A percentile compares a stretch with the other conserved stretches of the same genome.
Evolutionary conservation across 2,888 invertebrate species (phyloP).

Genomic region (Dusona sp.): DNA sequence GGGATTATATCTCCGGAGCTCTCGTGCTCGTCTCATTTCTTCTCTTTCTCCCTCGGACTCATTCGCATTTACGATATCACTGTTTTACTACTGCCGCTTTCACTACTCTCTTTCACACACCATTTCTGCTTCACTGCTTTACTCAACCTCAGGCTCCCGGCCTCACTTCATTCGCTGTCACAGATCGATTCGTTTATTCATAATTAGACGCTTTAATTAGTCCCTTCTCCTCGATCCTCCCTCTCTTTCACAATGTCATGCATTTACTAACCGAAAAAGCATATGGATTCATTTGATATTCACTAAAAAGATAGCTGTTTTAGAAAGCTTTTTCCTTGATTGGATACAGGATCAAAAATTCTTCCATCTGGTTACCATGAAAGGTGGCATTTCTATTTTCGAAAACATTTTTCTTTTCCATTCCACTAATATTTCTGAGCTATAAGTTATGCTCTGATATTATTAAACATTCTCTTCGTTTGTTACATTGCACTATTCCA

Average conservation of each 20-base stretch:
- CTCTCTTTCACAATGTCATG: neutral
- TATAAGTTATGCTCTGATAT: neutral
- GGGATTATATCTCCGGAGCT: conserved; percentile 51
- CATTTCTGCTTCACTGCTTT: conserved; percentile 50
- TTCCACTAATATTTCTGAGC: neutral
- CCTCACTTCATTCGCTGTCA: conserved; percentile 29
- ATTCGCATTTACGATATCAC: conserved; percentile 45
- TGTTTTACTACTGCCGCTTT: neutral
- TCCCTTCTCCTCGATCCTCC: conserved; percentile 20
- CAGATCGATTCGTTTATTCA: conserved; percentile 55
- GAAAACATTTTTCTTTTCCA: neutral
- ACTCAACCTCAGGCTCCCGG: conserved; percentile 1
- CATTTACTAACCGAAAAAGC: neutral
- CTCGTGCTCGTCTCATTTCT: conserved; percentile 33
- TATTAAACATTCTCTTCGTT: too few species aligned
- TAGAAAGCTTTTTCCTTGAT: neutral
- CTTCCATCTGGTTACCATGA: neutral
- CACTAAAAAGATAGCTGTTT: neutral
- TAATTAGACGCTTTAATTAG: conserved; percentile 66
- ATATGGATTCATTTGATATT: neutral
- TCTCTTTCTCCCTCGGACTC: conserved; percentile 43
- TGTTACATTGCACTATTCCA: too few species aligned
- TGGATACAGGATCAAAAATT: neutral
- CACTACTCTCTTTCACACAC: conserved; percentile 20
- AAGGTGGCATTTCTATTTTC: neutral